Base-by-base conservation (phyloP, 1,140 invertebrate genomes). In the Sitophilus oryzae region DNA sequence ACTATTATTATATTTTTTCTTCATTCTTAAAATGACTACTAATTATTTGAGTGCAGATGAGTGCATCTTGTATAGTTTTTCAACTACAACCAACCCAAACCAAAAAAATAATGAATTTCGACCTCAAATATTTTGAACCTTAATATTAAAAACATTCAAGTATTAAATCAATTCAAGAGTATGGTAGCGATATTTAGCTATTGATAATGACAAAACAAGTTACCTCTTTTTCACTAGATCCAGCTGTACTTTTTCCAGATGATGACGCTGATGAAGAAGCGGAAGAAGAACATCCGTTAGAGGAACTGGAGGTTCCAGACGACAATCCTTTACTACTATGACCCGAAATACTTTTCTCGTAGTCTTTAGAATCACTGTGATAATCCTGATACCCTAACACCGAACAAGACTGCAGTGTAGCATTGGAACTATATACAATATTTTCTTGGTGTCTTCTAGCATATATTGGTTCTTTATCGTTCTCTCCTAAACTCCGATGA, bases 141-240 rank as follows among this genome's bases (percentile, higher is more conserved):
- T n/a, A n/a, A n/a, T n/a, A n/a, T n/a, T n/a, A n/a, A n/a, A n/a
- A n/a, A n/a, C n/a, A n/a, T n/a, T n/a, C n/a, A n/a, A n/a, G n/a
- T n/a, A n/a, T n/a, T n/a, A n/a, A n/a, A n/a, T n/a, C n/a, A n/a
- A n/a, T n/a, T n/a, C n/a, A n/a, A n/a, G n/a, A n/a, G n/a, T n/a
- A n/a, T n/a, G n/a, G n/a, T n/a, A n/a, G n/a, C n/a, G n/a, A n/a
- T n/a, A n/a, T n/a, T n/a, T n/a, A n/a, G n/a, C n/a, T n/a, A n/a
- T n/a, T n/a, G n/a, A n/a, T n/a, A n/a, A n/a, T n/a, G n/a, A n/a
- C n/a, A n/a, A n/a, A 30, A 15, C 18, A 30, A 16, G 10, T 52
- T 52, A 52, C 50, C 50, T 52, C 50, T 44, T 52, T 52, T 43
- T 52, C 50, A 18, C 30, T 20, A 9, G 42, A 53, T 19, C 14